Percentiles rank a stretch among this genome's conserved stretches.
Evolutionary conservation across 2,888 invertebrate genomes (phyloP).

Genomic region (Apoda limacodes): DNA sequence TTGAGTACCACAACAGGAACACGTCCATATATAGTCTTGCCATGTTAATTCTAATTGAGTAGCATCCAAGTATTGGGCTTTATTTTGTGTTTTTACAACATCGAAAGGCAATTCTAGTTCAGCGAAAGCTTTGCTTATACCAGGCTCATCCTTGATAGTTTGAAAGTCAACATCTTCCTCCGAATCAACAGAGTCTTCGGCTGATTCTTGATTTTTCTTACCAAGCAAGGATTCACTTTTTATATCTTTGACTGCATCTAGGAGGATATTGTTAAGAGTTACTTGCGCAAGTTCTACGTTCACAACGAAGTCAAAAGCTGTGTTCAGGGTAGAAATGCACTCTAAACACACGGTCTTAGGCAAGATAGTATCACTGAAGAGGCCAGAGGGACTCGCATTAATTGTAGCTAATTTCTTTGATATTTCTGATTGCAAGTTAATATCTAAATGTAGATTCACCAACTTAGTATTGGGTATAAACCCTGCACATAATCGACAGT

Average conservation of each 20-base stretch:
- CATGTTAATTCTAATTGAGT: conserved; percentile 37
- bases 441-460: conserved; percentile 27
- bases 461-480: conserved; percentile 31
- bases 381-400: conserved; percentile 31
- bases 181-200: conserved; percentile 13
- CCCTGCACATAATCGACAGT: conserved; percentile 32
- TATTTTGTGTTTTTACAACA: conserved; percentile 7
- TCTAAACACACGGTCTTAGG: conserved; percentile 39
- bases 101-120: conserved; percentile 13
- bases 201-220: conserved; percentile 1
- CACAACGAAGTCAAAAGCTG: conserved; percentile 35
- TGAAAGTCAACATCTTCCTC: conserved; percentile 18
- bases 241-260: conserved; percentile 24
- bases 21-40: conserved; percentile 43
- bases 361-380: conserved; percentile 23
- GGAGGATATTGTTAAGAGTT: conserved; percentile 25
- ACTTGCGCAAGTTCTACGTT: conserved; percentile 36
- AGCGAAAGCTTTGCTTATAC: no score
- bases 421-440: conserved; percentile 25
- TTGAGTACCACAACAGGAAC: conserved; percentile 39
- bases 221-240: conserved; percentile 24
- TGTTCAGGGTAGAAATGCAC: conserved; percentile 33
- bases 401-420: conserved; percentile 30
- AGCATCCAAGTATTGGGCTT: conserved; percentile 19
- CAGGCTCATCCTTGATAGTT: not conserved